A percentile compares a stretch with the other conserved stretches of the same genome.
Conservation (phyloP, 2,797 vertebrate genomes). For the Bucorvus abyssinicus region DNA sequence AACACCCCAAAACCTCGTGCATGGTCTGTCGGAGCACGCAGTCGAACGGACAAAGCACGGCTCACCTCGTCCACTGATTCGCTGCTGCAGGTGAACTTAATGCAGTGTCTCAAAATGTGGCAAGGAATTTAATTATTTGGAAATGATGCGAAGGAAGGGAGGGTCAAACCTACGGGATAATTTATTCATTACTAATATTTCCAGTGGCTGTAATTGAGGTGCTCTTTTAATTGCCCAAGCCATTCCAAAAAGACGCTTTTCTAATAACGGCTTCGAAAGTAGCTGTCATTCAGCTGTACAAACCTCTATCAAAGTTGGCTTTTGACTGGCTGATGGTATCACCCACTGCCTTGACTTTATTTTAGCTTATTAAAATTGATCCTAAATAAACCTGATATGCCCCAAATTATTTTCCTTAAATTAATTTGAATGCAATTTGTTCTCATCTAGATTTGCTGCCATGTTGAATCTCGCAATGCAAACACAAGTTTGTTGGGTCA, state of each 20-base stretch:
- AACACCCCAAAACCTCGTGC: rapidly evolving
- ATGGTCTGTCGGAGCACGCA: neutral
- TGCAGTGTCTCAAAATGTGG: neutral
- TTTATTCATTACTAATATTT: slow-evolving; percentile 63
- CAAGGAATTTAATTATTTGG: slow-evolving; percentile 40
- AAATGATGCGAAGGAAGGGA: slow-evolving; percentile 23
- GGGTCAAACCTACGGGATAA: slow-evolving; percentile 4
- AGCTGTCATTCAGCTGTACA: slow-evolving; percentile 50
- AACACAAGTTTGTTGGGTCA: slow-evolving; percentile 60
- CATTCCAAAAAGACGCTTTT: slow-evolving; percentile 35
- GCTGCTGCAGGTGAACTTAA: neutral
- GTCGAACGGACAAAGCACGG: rapidly evolving
- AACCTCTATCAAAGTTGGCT: slow-evolving; percentile 44
- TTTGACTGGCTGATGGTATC: slow-evolving; percentile 58
- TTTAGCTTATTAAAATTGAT: slow-evolving; percentile 76
- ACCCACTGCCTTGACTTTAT: slow-evolving; percentile 57
- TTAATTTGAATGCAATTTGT: slow-evolving; percentile 71
- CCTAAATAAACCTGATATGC: slow-evolving; percentile 74
- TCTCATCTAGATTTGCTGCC: slow-evolving; percentile 42
- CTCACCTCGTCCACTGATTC: neutral
- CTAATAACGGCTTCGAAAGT: slow-evolving; percentile 21
- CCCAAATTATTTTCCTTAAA: slow-evolving; percentile 67
- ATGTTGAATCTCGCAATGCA: slow-evolving; percentile 46
- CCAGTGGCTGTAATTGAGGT: slow-evolving; percentile 48
- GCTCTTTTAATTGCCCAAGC: slow-evolving; percentile 54